Percentiles rank a stretch among this genome's conserved stretches.
These are phyloP conservation scores for Parascotia fuliginaria DNA, from an alignment of 2,888 invertebrate genomes.

Conservation along the genomic window DNA sequence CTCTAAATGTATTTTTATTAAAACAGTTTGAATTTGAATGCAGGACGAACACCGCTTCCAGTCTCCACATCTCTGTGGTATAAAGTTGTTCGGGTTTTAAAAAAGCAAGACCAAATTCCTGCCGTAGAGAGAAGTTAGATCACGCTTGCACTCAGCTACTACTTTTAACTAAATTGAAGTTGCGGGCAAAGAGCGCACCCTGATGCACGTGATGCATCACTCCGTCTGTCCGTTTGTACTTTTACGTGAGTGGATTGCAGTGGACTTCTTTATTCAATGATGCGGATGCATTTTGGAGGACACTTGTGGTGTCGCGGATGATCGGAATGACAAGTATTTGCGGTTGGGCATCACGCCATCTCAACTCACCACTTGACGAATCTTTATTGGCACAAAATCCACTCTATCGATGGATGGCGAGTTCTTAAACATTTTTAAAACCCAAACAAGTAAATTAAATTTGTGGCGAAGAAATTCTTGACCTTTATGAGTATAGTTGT, in stretches of 20 bases:
- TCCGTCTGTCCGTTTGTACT: conserved; percentile 67
- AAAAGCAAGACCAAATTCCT: conserved; percentile 62
- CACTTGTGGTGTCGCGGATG: conserved; percentile 51
- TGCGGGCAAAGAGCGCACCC: conserved; percentile 68
- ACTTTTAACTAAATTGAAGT: conserved; percentile 84
- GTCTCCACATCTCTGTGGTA: conserved; percentile 52
- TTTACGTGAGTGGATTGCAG: conserved; percentile 76
- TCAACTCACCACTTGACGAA: conserved; percentile 25
- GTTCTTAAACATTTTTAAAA: conserved; percentile 5
- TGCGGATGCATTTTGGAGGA: conserved; percentile 57
- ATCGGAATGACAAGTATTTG: conserved; percentile 64
- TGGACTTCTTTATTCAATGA: conserved; percentile 58
- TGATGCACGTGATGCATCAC: conserved; percentile 71
- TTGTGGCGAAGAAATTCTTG: conserved; percentile 10
- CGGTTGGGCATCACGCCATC: conserved; percentile 29
- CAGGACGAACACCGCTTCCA: conserved; percentile 29
- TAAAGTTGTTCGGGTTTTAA: conserved; percentile 50
- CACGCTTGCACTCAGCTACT: conserved; percentile 71
- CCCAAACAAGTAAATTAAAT: conserved; percentile 7
- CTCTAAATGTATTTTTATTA: conserved; percentile 25
- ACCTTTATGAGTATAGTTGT: conserved; percentile 15
- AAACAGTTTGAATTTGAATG: conserved; percentile 21
- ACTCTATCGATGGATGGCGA: conserved; percentile 4
- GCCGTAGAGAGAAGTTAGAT: conserved; percentile 60
- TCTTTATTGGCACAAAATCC: conserved; percentile 33